A percentile compares a stretch with the other conserved stretches of the same genome.
Conservation (phyloP, 2,888 invertebrate species). For the Gari tellinella region DNA sequence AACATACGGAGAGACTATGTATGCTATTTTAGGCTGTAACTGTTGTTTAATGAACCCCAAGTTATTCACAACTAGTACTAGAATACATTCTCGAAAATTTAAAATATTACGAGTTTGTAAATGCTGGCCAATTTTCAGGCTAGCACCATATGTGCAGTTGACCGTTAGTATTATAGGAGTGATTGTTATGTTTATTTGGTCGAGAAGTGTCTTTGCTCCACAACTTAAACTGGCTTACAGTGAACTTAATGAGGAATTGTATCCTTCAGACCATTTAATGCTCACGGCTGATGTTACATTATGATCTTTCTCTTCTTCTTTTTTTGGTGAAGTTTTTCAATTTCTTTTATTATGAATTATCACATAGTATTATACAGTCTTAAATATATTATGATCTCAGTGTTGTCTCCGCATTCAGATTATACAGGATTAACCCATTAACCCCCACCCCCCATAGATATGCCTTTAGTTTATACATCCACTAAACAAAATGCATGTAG, state of each 20-base stretch:
- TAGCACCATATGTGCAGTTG: slow-evolving; percentile 72
- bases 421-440: too few relatives aligned
- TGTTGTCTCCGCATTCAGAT: too few relatives aligned
- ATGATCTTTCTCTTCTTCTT: too few relatives aligned
- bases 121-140: slow-evolving; percentile 63
- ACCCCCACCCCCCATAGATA: too few relatives aligned
- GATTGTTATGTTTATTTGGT: slow-evolving; percentile 46
- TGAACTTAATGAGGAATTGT: slow-evolving; percentile 76
- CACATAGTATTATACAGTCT: too few relatives aligned
- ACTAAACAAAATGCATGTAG: too few relatives aligned
- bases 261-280: slow-evolving; percentile 80
- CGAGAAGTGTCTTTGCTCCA: slow-evolving; percentile 51
- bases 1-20: slow-evolving; percentile 60
- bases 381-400: too few relatives aligned
- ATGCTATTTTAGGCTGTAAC: slow-evolving; percentile 67
- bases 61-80: slow-evolving; percentile 49
- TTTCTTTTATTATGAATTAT: too few relatives aligned
- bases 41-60: slow-evolving; percentile 77
- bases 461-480: too few relatives aligned
- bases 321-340: too few relatives aligned
- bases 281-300: slow-evolving; percentile 45
- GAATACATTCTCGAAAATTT: slow-evolving; percentile 30
- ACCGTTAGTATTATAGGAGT: slow-evolving; percentile 52
- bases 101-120: slow-evolving; percentile 37
- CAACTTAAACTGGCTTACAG: slow-evolving; percentile 63